Conservation (phyloP, 2,797 vertebrate species). For the Alca torda region DNA sequence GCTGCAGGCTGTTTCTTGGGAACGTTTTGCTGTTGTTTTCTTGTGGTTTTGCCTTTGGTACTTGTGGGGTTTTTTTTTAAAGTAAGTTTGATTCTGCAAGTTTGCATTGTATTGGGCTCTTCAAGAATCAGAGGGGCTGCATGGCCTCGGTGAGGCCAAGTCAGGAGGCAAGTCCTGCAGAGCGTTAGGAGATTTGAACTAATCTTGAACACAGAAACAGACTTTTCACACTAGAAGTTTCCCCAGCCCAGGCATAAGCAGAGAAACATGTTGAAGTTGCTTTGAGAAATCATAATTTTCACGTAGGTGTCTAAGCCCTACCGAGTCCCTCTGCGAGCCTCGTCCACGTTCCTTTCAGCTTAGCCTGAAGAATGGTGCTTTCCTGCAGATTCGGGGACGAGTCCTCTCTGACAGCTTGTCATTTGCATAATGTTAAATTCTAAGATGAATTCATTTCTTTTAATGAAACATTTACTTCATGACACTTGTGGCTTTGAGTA, state of each 20-base stretch:
- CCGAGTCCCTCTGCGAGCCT: not conserved
- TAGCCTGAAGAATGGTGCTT: not conserved
- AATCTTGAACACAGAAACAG: not conserved
- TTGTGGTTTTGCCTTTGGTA: not conserved
- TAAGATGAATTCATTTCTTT: not conserved
- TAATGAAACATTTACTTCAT: not conserved
- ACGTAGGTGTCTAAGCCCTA: not conserved
- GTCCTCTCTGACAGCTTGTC: not conserved
- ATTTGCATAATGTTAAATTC: not conserved
- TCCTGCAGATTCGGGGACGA: not conserved
- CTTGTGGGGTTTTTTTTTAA: fast-evolving
- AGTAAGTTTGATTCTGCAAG: not conserved
- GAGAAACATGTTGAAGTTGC: not conserved
- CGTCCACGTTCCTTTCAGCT: not conserved
- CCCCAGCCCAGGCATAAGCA: not conserved
- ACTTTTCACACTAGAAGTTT: not conserved
- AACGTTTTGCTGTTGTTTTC: not conserved
- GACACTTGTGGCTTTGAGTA: conserved; percentile 6
- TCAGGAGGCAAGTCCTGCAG: not conserved
- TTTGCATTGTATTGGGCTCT: not conserved
- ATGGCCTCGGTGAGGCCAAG: not conserved
- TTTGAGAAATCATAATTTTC: not conserved
- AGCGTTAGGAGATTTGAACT: not conserved
- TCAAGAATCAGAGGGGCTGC: not conserved
- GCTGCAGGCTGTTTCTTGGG: not conserved